Percentiles rank a stretch among this genome's conserved stretches.
Evolutionary conservation across 2,888 invertebrate genomes (phyloP).

Genomic region (Anthophora plumipes): DNA sequence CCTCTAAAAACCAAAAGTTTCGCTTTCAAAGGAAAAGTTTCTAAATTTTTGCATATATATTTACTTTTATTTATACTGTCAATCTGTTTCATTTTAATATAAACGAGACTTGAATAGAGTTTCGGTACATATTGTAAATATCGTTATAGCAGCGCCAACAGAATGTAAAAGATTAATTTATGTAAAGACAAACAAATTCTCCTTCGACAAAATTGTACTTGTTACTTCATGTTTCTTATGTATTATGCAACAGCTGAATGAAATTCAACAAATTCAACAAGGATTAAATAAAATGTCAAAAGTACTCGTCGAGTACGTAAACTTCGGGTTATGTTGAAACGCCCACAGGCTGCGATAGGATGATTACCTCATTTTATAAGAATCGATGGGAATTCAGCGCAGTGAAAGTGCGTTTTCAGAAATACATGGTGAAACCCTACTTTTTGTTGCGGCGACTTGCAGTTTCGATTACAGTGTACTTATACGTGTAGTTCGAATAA

Average conservation of each 20-base stretch:
- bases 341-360: conserved; percentile 12
- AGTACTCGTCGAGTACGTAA: background rate
- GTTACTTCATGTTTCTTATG: background rate
- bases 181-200: background rate
- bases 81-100: too few species aligned
- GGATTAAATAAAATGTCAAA: conserved; percentile 12
- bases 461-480: conserved; percentile 18
- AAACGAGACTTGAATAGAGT: too few species aligned
- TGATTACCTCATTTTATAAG: conserved; percentile 38
- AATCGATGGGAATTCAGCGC: conserved; percentile 35
- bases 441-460: conserved; percentile 19
- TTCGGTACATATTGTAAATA: too few species aligned
- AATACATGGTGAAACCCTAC: conserved; percentile 37
- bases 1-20: too few species aligned
- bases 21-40: too few species aligned
- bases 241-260: background rate
- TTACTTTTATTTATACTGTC: too few species aligned
- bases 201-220: rapidly evolving
- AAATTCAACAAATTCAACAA: background rate
- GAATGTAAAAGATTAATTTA: too few species aligned
- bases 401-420: conserved; percentile 53
- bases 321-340: conserved; percentile 19
- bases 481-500: background rate
- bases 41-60: too few species aligned
- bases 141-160: too few species aligned